phyloP scores from a whole-genome alignment of 2,113 vertebrate species.

The Phoxinus phoxinus region DNA sequence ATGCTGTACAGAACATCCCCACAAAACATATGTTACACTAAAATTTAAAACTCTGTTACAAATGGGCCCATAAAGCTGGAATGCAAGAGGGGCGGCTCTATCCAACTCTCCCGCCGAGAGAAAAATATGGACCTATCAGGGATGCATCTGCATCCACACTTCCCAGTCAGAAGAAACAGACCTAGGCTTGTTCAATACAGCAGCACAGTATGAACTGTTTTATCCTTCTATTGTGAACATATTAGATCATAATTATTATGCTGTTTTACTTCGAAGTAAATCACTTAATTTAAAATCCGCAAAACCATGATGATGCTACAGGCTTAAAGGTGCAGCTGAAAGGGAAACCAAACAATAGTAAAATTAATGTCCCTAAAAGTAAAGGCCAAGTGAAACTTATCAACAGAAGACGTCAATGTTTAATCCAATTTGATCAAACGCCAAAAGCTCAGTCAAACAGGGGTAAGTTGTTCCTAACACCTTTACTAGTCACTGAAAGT shows the following conservation, averaged over 20 bases:
- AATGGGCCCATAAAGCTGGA: slow-evolving; percentile 47
- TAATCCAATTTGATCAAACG: not conserved
- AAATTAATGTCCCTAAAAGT: not conserved
- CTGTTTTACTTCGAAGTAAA: not conserved
- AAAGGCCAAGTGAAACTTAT: not conserved
- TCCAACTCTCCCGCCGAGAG: slow-evolving; percentile 17
- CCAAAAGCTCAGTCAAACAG: slow-evolving; percentile 45
- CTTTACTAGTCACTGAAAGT: slow-evolving; percentile 16
- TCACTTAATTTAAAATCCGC: no score
- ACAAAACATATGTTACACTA: slow-evolving; percentile 15
- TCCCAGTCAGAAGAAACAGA: not conserved
- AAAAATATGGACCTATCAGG: slow-evolving; percentile 21
- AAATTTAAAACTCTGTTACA: slow-evolving; percentile 49
- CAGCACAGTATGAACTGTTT: no score
- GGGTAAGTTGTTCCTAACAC: slow-evolving; percentile 43
- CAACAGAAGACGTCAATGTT: not conserved
- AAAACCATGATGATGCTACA: not conserved
- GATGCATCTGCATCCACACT: not conserved
- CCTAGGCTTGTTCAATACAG: slow-evolving; percentile 7
- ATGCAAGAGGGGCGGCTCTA: slow-evolving; percentile 21
- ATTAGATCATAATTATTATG: not conserved
- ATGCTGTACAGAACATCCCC: not conserved
- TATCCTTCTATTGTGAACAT: not conserved
- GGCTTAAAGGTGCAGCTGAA: not conserved
- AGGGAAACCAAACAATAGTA: not conserved